A percentile compares a stretch with the other conserved stretches of the same genome.
Evolutionary conservation across 2,113 vertebrate species (phyloP).

Genomic region (Raja brachyura): DNA sequence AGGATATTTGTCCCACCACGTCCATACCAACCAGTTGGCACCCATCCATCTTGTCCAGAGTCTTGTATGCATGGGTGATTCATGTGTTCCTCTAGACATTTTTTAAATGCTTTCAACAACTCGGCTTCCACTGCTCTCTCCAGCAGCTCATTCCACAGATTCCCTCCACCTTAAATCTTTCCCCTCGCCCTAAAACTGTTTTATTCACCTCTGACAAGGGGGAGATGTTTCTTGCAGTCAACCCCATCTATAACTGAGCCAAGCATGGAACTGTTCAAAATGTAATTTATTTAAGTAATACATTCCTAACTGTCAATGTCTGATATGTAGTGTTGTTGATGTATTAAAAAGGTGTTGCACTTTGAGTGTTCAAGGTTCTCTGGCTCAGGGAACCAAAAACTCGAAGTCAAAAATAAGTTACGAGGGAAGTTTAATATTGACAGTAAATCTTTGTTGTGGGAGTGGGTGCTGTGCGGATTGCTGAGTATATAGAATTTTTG

Average conservation of each 20-base stretch:
- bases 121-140: no score
- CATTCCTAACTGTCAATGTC: not conserved
- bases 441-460: not conserved
- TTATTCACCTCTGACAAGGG: no score
- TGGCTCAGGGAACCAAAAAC: not conserved
- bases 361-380: not conserved
- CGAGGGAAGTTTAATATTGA: not conserved
- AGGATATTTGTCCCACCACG: no score
- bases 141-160: no score
- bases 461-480: not conserved
- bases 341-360: not conserved
- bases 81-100: no score
- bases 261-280: not conserved
- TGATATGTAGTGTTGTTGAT: not conserved
- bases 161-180: no score
- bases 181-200: no score
- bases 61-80: no score
- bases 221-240: no score
- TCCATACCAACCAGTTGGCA: no score
- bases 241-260: not conserved
- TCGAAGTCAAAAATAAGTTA: not conserved
- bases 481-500: not conserved
- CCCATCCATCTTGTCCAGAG: no score
- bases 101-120: no score
- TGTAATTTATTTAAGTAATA: not conserved